phyloP scores from a whole-genome alignment of 2,888 invertebrate species.

The Mycalesis mineus region DNA sequence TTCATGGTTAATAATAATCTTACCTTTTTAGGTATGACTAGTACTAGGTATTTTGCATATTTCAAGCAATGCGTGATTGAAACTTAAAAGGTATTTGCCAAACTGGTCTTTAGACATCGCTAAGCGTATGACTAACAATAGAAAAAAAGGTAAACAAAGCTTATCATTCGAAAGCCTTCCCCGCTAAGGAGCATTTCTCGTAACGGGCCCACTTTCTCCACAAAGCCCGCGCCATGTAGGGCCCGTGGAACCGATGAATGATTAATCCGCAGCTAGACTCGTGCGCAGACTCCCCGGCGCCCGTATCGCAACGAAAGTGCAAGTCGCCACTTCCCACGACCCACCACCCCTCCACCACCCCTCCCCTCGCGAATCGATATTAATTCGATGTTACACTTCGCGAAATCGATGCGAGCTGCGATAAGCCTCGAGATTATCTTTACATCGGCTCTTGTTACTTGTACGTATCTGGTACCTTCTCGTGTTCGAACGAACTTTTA shows the following conservation, averaged over 20 bases:
- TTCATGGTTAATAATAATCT: no score
- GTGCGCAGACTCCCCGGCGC: slow-evolving; percentile 66
- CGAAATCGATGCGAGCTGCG: slow-evolving; percentile 14
- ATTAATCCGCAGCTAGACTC: slow-evolving; percentile 51
- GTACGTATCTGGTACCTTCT: not conserved
- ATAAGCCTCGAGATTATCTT: slow-evolving; percentile 2
- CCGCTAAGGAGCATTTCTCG: slow-evolving; percentile 30
- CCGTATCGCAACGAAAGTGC: slow-evolving; percentile 67
- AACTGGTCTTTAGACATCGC: no score
- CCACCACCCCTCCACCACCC: slow-evolving; percentile 51
- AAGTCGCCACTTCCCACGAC: slow-evolving; percentile 73
- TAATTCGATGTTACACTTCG: slow-evolving; percentile 12
- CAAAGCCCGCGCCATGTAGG: slow-evolving; percentile 35
- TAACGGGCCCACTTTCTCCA: slow-evolving; percentile 38
- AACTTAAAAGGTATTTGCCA: no score
- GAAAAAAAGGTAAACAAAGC: not conserved
- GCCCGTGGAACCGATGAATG: slow-evolving; percentile 41
- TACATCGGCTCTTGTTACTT: not conserved
- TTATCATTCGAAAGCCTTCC: slow-evolving; percentile 11
- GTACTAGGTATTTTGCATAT: no score
- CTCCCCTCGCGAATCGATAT: slow-evolving; percentile 30
- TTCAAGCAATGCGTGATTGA: no score
- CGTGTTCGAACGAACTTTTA: no score
- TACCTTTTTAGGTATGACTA: no score
- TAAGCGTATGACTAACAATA: no score